Evolutionary conservation across 2,113 vertebrate genomes (phyloP), one percentile per base, ranked within the genome.

Genomic region (Verasper variegatus): DNA sequence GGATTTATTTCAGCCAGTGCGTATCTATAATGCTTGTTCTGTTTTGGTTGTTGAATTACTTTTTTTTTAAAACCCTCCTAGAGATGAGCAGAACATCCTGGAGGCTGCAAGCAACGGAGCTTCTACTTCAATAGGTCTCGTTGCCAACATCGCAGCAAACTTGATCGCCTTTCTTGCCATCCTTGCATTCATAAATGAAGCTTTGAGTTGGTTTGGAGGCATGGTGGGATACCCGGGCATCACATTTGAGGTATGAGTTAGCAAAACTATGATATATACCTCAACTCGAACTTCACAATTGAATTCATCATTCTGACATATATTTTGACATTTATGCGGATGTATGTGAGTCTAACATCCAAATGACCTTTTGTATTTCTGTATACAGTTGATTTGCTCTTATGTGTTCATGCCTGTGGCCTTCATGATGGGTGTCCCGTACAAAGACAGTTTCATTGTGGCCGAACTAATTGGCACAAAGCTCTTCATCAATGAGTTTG

Each of bases 401-500:
- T 99, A 97, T 0, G 26, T 98, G 61, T 96, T 99, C 79, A 96
- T 97, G 95, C 97, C 98, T 0, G 54, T 99, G 85, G 96, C 97
- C 75, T 99, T 98, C 78, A 92, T 99, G 83, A 95, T 99, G 95
- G 98, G 98, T 0, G 91, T 96, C 27, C 93, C 95, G 10, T 97
- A 95, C 75, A 86, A 94, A 0, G 98, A 99, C 78, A 94, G 94
- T 1, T 95, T 94, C 0, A 56, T 89, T 45, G 96, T 97, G 49
- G 98, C 97, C 0, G 94, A 98, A 76, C 91, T 99, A 45, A 93
- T 99, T 67, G 98, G 98, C 7, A 96, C 91, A 21, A 99, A 98
- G 90, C 92, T 99, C 71, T 97, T 99, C 88, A 92, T 99, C 77
- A 99, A 98, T 0, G 97, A 99, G 86, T 99, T 99, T 84, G 94